Evolutionary conservation across 2,797 vertebrate genomes (phyloP), one percentile per base, ranked within the genome.

Genomic region (Phrynocephalus forsythii): DNA sequence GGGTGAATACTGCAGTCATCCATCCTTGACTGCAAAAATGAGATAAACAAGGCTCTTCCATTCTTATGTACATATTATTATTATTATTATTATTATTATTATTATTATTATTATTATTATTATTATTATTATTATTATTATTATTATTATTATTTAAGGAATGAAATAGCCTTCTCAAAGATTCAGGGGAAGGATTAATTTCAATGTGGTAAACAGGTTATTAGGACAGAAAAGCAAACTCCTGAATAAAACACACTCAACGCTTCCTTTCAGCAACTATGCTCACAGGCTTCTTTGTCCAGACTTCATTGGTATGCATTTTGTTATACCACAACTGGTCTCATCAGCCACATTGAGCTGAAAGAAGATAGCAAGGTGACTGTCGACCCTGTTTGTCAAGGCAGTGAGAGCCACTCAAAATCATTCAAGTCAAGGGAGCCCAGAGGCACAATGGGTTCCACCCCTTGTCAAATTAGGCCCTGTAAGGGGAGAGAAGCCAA

Each of bases 201-300:
- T 76, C 83, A 0, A 0, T 24, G 67, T 60, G 26, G 48, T 56
- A 84, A 87, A 30, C 7, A 84, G 20, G 76, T 71, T 87, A 52
- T 85, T 86, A 85, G 87, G 94, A 79, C 80, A 90, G 79, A 38
- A 71, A 90, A 94, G 87, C 0, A 67, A 71, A 24, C 10, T 84
- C 89, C 71, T 85, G 82, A 75, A 33, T 60, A 89, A 81, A 79
- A 94, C 91, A 52, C 16, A 79, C 13, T 82, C 68, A 89, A 87
- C 79, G 2, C 30, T 72, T 8, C 73, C 6, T 93, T 89, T 87
- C 84, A 92, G 89, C 84, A 92, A 78, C 78, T 82, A 71, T 82
- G 20, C 63, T 87, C 86, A 8, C 79, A 81, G 9, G 8, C 28
- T 50, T 0, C 24, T 91, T 71, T 81, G 82, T 22, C 7, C 4